Percentiles rank a stretch among this genome's conserved stretches.
Conservation (phyloP, 2,888 invertebrate genomes). For the Catonia carolina region DNA sequence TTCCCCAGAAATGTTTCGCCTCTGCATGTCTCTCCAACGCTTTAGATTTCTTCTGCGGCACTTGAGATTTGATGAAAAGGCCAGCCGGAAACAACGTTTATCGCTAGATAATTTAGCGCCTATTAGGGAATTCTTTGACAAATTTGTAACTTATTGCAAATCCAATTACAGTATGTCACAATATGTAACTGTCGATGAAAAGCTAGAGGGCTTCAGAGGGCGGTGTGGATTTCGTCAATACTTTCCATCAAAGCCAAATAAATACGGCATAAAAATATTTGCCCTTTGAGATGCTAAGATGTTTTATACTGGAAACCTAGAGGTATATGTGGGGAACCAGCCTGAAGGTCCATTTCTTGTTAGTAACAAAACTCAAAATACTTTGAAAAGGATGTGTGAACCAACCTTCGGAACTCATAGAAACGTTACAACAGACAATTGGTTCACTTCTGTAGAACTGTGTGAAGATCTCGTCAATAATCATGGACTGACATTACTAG, state of each 20-base stretch:
- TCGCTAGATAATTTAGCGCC: conserved; percentile 34
- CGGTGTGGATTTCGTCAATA: conserved; percentile 34
- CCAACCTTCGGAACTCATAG: conserved; percentile 29
- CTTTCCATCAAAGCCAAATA: conserved; percentile 36
- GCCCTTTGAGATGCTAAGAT: conserved; percentile 27
- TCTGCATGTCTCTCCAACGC: conserved; percentile 27
- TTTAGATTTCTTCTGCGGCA: conserved; percentile 30
- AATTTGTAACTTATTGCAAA: conserved; percentile 36
- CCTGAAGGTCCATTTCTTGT: conserved; percentile 25
- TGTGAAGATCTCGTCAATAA: conserved; percentile 10
- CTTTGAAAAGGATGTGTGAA: conserved; percentile 24
- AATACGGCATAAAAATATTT: conserved; percentile 37
- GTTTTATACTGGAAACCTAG: conserved; percentile 26
- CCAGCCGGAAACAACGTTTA: no score
- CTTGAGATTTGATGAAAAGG: no score
- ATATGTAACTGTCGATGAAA: conserved; percentile 34
- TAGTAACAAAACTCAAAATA: conserved; percentile 24
- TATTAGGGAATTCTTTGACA: conserved; percentile 34
- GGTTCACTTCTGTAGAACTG: conserved; percentile 32
- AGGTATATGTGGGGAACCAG: conserved; percentile 28
- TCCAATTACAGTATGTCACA: conserved; percentile 27
- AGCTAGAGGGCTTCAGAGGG: conserved; percentile 33
- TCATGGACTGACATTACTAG: conserved; percentile 21
- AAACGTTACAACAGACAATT: conserved; percentile 37
- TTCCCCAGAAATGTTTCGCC: conserved; percentile 31